Conservation (phyloP, 2,797 vertebrate species). For the Holocentrus rufus region DNA sequence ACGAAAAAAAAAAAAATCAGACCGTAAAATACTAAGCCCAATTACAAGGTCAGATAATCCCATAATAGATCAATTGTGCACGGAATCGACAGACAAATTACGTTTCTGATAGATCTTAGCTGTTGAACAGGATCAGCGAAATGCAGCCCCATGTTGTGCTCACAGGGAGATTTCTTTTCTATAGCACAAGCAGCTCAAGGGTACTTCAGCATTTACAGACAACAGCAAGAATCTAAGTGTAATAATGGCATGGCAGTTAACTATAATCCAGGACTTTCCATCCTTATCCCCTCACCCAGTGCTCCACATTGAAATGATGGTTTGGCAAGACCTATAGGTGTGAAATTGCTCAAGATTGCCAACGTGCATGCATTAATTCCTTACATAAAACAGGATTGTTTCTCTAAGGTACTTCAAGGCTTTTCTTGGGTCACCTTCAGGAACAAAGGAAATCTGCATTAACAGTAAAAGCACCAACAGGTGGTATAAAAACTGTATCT, state of each 20-base stretch:
- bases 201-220: conserved; percentile 78
- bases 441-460: conserved; percentile 4
- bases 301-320: conserved; percentile 76
- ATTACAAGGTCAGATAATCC: conserved; percentile 79
- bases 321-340: conserved; percentile 69
- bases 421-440: conserved; percentile 67
- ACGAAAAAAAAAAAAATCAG: conserved; percentile 50
- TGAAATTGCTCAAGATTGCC: conserved; percentile 75
- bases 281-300: conserved; percentile 67
- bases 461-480: conserved; percentile 3
- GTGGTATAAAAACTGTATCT: conserved; percentile 4
- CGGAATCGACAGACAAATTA: conserved; percentile 67
- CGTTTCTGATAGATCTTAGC: conserved; percentile 64
- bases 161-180: conserved; percentile 72
- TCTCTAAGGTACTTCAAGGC: conserved; percentile 57
- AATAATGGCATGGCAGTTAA: conserved; percentile 73
- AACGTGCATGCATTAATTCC: conserved; percentile 67
- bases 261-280: conserved; percentile 74
- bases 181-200: conserved; percentile 70
- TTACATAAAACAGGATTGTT: conserved; percentile 62
- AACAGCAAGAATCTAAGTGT: conserved; percentile 71
- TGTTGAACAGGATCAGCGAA: conserved; percentile 60
- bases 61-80: conserved; percentile 76
- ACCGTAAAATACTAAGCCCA: conserved; percentile 59
- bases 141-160: conserved; percentile 71